phyloP scores from a whole-genome alignment of 2,113 vertebrate genomes.

The Engraulis encrasicolus region DNA sequence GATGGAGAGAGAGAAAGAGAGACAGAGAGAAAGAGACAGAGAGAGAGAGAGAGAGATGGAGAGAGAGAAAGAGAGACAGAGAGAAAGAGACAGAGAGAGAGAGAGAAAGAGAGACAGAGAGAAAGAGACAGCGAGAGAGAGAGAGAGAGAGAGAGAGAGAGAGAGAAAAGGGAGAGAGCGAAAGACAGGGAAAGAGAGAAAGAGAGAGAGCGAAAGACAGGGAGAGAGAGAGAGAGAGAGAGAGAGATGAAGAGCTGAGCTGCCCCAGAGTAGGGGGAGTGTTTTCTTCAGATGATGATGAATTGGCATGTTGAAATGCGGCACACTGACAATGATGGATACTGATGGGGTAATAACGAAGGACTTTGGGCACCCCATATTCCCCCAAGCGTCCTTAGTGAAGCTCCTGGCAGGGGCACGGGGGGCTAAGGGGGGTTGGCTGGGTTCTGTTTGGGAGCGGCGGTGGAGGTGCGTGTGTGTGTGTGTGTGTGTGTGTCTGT shows the following conservation, averaged over 20 bases:
- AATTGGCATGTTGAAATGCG: constrained; percentile 29
- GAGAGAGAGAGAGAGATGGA: background rate
- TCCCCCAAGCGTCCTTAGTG: background rate
- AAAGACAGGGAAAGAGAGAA: background rate
- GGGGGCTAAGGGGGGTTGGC: background rate
- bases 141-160: background rate
- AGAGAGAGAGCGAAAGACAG: too few relatives aligned
- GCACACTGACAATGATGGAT: constrained; percentile 17
- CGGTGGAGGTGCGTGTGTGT: too few relatives aligned
- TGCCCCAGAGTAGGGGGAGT: background rate
- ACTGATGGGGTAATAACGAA: constrained; percentile 9
- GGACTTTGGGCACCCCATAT: background rate
- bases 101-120: too few relatives aligned
- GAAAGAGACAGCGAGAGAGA: too few relatives aligned
- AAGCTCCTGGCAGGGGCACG: background rate
- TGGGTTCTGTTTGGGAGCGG: too few relatives aligned
- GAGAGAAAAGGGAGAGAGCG: too few relatives aligned
- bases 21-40: too few relatives aligned
- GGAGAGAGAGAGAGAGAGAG: too few relatives aligned
- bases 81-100: background rate
- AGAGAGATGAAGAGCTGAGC: background rate
- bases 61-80: background rate
- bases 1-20: background rate
- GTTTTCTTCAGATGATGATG: constrained; percentile 24
- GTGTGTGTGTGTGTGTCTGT: too few relatives aligned